These are phyloP conservation scores for Perca fluviatilis DNA, from an alignment of 2,113 vertebrate species.

Conservation along the genomic window DNA sequence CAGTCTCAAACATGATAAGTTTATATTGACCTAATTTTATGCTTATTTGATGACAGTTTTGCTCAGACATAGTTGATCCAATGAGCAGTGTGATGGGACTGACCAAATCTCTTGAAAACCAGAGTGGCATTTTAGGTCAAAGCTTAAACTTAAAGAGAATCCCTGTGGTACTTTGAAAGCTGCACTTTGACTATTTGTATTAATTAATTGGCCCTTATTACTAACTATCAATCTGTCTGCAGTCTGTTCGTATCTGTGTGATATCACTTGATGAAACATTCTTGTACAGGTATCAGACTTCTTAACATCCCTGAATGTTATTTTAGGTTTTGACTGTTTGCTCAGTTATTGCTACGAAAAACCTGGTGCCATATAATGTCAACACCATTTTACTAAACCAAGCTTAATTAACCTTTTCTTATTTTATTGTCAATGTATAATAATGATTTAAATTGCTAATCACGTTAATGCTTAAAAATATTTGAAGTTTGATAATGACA, in stretches of 20 bases:
- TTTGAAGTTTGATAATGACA: slow-evolving; percentile 48
- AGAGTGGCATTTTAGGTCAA: slow-evolving; percentile 15
- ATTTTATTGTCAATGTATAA: slow-evolving; percentile 43
- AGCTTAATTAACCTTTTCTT: slow-evolving; percentile 44
- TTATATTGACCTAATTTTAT: slow-evolving; percentile 21
- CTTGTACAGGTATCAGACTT: slow-evolving; percentile 26
- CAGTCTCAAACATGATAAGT: neutral
- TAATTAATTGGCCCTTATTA: slow-evolving; percentile 35
- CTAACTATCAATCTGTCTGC: slow-evolving; percentile 26
- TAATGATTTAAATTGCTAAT: slow-evolving; percentile 56
- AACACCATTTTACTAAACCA: slow-evolving; percentile 43
- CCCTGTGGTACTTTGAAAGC: slow-evolving; percentile 43
- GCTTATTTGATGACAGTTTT: slow-evolving; percentile 16
- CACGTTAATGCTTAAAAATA: slow-evolving; percentile 34
- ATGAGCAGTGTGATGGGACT: slow-evolving; percentile 3
- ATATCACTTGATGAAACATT: slow-evolving; percentile 43
- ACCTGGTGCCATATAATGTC: slow-evolving; percentile 55
- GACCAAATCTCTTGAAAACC: neutral
- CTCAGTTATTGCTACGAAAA: slow-evolving; percentile 31
- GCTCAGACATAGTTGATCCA: neutral
- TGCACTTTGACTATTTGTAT: slow-evolving; percentile 56
- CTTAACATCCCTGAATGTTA: slow-evolving; percentile 34
- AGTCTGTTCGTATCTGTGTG: slow-evolving; percentile 41
- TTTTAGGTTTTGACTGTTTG: slow-evolving; percentile 44
- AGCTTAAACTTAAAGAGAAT: slow-evolving; percentile 49